Base-by-base conservation (phyloP, 2,888 invertebrate genomes). In the Amiota mariae region DNA sequence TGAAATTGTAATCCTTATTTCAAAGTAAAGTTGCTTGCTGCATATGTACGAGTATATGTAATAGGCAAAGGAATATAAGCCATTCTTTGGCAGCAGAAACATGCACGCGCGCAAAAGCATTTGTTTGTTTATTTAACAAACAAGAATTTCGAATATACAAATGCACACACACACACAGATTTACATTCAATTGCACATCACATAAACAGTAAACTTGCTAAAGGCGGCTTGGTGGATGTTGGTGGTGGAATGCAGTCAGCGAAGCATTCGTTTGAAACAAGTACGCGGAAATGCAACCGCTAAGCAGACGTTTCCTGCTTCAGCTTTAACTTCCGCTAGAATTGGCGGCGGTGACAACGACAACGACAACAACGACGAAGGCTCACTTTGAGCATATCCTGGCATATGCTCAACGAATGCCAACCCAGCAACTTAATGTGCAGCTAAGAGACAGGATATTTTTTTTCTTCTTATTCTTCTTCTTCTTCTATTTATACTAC, bases 1-100 rank as follows among this genome's bases (percentile, higher is more conserved):
- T 82, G 80, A 83, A 82, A 82, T 85, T 85, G 80, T 82, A 82
- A 82, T 82, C 85, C 82, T 75, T 80, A 80, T 77, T 84, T 78
- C 79, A 76, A 82, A 83, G 81, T 78, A 59, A 6, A 59, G 20
- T 20, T 20, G 20, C 0, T 20, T 20, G 15, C 59, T 66, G 67
- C 67, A 68, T 68, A 46, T 36, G 54, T 47, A 68, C 3, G 24
- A n/a, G 24, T 24, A 24, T 3, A 3, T 24, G 3, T 54, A 68
- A 12, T 63, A 63, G 13, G 51, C 49, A 24, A 61, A 11, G 11
- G 36, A 24, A 36, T 54, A 12, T 54, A 36, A 36, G 51, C 66
- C 47, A 66, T 15, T 15, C 66, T 18, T 68, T 68, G 72, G 67
- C 63, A 72, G 59, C 47, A 54, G 56, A 10, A 15, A 54, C 71